Base-by-base conservation (phyloP, 2,888 invertebrate species). In the Diloba caeruleocephala region DNA sequence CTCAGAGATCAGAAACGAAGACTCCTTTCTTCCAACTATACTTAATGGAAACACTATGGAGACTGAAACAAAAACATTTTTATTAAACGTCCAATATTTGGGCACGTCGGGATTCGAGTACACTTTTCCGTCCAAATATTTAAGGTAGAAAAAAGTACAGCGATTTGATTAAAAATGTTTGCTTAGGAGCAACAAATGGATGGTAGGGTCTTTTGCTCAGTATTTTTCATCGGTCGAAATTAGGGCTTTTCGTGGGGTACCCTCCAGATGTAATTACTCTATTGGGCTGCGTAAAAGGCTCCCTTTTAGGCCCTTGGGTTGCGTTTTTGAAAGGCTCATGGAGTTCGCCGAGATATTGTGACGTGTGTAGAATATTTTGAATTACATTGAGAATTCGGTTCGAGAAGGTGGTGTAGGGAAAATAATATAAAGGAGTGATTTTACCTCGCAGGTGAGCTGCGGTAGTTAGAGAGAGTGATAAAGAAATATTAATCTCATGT, bases 211-310 rank as follows among this genome's bases (percentile, higher is more conserved):
- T 66, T 57, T 66, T 65, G 68, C 60, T 50, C 60, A 63, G 70
- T 77, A 79, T 78, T 78, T 82, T 81, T 81, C 74, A 75, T 70
- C 66, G 70, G 69, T 50, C 64, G 78, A 84, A 85, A 84, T 84
- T 79, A 82, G 77, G 69, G 74, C 76, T 80, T 81, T 81, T 74
- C 73, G 70, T 56, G 58, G 73, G 72, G 69, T 71, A 73, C 78
- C 72, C 78, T 79, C 63, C 65, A 78, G 76, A 83, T 82, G 83
- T 84, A 84, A 86, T 86, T 86, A 86, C 84, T 83, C 81, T 81
- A 85, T 82, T 78, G 80, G 78, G 67, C 64, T 71, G 73, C 72
- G 76, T 83, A 77, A 84, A 87, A 84, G 75, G 82, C 73, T 46
- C 63, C 63, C 54, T 76, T 73, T 78, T 79, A 58, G 48, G 38